Evolutionary conservation across 30 jellyfish, hydroid and myxozoan species (phyloP).

Genomic region (Turritopsis rubra): DNA sequence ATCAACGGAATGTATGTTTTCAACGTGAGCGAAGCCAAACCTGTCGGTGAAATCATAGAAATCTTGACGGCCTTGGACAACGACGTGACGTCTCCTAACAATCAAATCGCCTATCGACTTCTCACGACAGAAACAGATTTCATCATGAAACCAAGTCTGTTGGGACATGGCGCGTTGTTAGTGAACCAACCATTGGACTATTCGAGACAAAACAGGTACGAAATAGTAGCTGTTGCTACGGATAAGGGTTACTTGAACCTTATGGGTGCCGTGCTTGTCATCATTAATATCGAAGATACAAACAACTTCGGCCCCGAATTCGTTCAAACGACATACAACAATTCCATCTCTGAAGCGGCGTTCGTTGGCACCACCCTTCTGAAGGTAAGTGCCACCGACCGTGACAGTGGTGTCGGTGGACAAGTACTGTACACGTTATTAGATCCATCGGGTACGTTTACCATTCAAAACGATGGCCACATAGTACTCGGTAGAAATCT

Average conservation of each 20-base stretch:
- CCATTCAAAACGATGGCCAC: constrained; percentile 51
- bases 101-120: not conserved
- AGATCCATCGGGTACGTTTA: constrained; percentile 22
- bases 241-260: constrained; percentile 71
- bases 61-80: constrained; percentile 32
- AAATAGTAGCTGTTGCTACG: constrained; percentile 66
- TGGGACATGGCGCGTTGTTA: constrained; percentile 16
- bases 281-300: constrained; percentile 45
- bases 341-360: constrained; percentile 76
- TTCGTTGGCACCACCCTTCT: constrained; percentile 44
- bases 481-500: constrained; percentile 32
- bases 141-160: not conserved
- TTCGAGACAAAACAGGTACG: constrained; percentile 44
- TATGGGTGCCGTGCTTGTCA: constrained; percentile 47
- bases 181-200: constrained; percentile 38
- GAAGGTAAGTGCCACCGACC: constrained; percentile 58
- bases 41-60: constrained; percentile 20
- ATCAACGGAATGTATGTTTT: constrained; percentile 11
- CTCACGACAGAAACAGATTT: constrained; percentile 32
- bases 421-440: constrained; percentile 37
- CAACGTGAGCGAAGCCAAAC: constrained; percentile 17
- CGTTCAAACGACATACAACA: constrained; percentile 38
- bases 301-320: constrained; percentile 71
- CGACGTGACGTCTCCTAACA: constrained; percentile 35
- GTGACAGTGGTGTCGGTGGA: constrained; percentile 57